Evolutionary conservation across 1,140 invertebrate genomes (phyloP).

Genomic region (Galleria mellonella): DNA sequence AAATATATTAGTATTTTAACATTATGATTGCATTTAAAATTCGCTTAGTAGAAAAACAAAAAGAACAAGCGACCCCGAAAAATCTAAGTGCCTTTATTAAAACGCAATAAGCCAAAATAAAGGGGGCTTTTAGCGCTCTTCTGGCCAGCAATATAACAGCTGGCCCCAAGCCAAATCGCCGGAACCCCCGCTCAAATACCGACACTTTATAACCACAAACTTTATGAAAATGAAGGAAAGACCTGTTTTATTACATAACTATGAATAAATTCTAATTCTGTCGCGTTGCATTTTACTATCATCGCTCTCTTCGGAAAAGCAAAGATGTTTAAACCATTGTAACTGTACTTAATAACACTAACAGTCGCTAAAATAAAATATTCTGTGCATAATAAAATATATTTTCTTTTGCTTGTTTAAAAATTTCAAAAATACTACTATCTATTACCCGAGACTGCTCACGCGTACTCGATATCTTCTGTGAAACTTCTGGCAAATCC

Average conservation of each 20-base stretch:
- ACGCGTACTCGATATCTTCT: no score
- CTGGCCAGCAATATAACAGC: constrained; percentile 22
- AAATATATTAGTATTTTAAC: no score
- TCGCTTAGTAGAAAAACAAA: constrained; percentile 1
- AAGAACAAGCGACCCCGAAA: constrained; percentile 2
- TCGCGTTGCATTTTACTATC: no score
- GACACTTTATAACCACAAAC: constrained; percentile 38
- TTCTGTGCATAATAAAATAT: no score
- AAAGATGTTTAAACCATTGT: no score
- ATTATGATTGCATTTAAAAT: not conserved
- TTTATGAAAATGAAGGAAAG: constrained; percentile 39
- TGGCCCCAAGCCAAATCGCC: constrained; percentile 30
- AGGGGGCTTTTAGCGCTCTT: constrained; percentile 12
- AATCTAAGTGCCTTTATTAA: constrained; percentile 19
- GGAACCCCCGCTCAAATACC: constrained; percentile 15
- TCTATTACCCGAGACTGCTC: no score
- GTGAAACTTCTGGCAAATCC: no score
- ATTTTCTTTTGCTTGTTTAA: no score
- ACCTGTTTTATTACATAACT: constrained; percentile 4
- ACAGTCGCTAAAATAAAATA: no score
- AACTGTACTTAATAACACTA: no score
- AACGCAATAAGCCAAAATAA: constrained; percentile 28
- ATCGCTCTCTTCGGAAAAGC: no score
- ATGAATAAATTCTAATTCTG: not conserved
- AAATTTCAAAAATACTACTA: no score